Evolutionary conservation across 2,797 vertebrate genomes (phyloP).

Genomic region (Leptatherina wallacei): DNA sequence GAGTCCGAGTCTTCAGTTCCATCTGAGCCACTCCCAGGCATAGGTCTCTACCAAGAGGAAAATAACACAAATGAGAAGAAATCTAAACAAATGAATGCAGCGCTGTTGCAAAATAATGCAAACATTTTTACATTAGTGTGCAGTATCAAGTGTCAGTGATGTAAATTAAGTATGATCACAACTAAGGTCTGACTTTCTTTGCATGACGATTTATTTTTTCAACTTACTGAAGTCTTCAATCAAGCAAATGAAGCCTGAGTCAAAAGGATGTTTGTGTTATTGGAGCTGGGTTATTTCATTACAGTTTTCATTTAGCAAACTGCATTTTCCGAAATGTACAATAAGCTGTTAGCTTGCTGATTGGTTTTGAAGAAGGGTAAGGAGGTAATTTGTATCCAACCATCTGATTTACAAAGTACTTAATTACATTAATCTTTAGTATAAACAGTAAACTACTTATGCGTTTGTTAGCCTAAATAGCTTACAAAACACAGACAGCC

Average conservation of each 20-base stretch:
- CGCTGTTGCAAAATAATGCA: not conserved
- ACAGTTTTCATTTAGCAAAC: not conserved
- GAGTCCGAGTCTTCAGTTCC: conserved; percentile 98
- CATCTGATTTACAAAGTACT: not conserved
- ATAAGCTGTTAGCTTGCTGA: conserved; percentile 37
- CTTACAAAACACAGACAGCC: not conserved
- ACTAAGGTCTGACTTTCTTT: not conserved
- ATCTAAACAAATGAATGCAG: not conserved
- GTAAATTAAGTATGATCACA: not conserved
- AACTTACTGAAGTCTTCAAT: not conserved
- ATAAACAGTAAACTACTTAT: not conserved
- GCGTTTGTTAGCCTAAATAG: not conserved
- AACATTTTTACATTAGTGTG: not conserved
- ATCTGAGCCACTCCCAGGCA: conserved; percentile 93
- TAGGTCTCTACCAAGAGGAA: conserved; percentile 87
- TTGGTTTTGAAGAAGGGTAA: not conserved
- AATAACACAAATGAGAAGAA: not conserved
- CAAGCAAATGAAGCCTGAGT: not conserved
- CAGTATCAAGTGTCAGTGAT: not conserved
- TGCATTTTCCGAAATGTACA: not conserved
- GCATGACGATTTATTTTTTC: not conserved
- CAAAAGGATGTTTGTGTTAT: not conserved
- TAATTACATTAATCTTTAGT: not conserved
- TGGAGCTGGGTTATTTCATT: not conserved
- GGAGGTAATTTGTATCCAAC: not conserved